Conservation (phyloP, 1,140 invertebrate genomes). For the Hermetia illucens region DNA sequence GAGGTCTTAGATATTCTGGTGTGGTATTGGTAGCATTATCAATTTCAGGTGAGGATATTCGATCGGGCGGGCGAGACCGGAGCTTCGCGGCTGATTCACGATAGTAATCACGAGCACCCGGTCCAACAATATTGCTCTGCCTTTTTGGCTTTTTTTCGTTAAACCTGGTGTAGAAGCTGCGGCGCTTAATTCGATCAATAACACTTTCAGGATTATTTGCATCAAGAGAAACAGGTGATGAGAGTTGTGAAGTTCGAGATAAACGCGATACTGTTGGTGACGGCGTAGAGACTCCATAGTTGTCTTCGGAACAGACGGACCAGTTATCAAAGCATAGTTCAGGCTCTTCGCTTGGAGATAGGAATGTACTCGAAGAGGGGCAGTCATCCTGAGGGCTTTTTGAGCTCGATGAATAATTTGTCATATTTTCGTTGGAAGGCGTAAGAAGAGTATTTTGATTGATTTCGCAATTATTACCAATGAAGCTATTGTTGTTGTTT, state of each 20-base stretch:
- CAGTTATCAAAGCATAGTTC: slow-evolving; percentile 48
- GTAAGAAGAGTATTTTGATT: slow-evolving; percentile 27
- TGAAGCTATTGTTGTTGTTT: slow-evolving; percentile 24
- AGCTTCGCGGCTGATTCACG: slow-evolving; percentile 21
- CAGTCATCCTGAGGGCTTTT: slow-evolving; percentile 27
- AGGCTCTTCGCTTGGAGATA: slow-evolving; percentile 45
- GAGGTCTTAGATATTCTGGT: slow-evolving; percentile 23
- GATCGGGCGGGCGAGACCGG: slow-evolving; percentile 5
- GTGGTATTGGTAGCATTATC: slow-evolving; percentile 17
- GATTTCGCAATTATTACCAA: slow-evolving; percentile 33
- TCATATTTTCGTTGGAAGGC: slow-evolving; percentile 26
- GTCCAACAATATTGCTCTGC: slow-evolving; percentile 42
- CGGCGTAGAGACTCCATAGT: slow-evolving; percentile 25
- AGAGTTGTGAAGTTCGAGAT: slow-evolving; percentile 30
- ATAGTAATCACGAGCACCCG: slow-evolving; percentile 29
- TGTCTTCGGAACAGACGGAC: slow-evolving; percentile 48
- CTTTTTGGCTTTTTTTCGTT: slow-evolving; percentile 60
- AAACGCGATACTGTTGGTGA: slow-evolving; percentile 33
- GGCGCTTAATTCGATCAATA: slow-evolving; percentile 69
- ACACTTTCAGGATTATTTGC: slow-evolving; percentile 49
- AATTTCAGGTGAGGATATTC: slow-evolving; percentile 12
- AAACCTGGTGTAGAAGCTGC: slow-evolving; percentile 77
- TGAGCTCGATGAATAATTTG: slow-evolving; percentile 29
- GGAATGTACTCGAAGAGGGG: slow-evolving; percentile 28
- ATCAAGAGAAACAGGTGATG: slow-evolving; percentile 20